phyloP scores from a whole-genome alignment of 2,888 invertebrate genomes.

The Leptinotarsa tumamoca region DNA sequence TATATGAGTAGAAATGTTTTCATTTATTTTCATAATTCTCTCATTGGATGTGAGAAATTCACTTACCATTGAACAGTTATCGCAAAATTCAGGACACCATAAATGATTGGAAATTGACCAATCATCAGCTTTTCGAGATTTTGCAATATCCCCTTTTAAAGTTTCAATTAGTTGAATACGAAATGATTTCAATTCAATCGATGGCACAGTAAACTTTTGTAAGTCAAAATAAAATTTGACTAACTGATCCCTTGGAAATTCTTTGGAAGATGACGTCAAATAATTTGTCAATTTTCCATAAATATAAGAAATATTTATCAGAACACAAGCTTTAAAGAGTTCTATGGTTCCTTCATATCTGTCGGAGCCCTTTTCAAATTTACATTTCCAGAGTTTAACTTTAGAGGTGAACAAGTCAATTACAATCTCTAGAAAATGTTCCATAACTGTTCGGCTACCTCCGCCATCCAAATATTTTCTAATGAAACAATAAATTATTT shows the following conservation, averaged over 20 bases:
- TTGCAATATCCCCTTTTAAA: neutral
- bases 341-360: neutral
- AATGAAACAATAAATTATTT: neutral
- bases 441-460: neutral
- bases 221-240: neutral
- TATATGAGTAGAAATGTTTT: neutral
- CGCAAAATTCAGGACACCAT: neutral
- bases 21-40: neutral
- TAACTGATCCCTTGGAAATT: neutral
- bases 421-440: neutral
- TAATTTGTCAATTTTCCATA: neutral
- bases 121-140: neutral
- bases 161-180: conserved; percentile 8
- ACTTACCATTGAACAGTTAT: neutral
- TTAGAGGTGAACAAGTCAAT: neutral
- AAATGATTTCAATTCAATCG: neutral
- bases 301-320: neutral
- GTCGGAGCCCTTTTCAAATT: neutral
- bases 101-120: neutral
- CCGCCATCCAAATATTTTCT: neutral
- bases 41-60: neutral
- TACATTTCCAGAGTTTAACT: neutral
- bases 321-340: neutral
- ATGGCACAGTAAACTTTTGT: neutral
- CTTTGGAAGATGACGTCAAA: neutral